Evolutionary conservation across 2,888 invertebrate genomes (phyloP).

Genomic region (Hemaris fuciformis): DNA sequence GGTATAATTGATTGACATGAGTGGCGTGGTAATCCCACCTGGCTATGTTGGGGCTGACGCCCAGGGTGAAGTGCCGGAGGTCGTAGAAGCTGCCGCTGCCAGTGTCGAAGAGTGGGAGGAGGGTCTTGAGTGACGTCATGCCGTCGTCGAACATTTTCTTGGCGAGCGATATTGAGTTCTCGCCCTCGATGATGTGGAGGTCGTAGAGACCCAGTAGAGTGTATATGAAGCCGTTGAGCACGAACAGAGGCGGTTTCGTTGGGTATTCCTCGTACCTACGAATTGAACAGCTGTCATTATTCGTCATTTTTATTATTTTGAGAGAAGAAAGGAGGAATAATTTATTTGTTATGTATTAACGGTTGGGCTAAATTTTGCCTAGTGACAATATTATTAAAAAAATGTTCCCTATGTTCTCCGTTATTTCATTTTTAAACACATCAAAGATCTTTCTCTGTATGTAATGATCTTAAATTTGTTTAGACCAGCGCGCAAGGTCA

Average conservation of each 20-base stretch:
- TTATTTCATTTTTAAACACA: no score
- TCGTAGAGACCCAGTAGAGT: constrained; percentile 97
- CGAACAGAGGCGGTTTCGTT: constrained; percentile 95
- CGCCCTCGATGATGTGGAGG: constrained; percentile 90
- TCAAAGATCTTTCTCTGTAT: no score
- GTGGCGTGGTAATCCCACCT: constrained; percentile 99
- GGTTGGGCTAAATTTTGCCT: no score
- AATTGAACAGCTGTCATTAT: no score
- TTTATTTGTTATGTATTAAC: no score
- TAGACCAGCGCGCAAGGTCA: no score
- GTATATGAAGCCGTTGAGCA: constrained; percentile 99
- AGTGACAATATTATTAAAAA: no score
- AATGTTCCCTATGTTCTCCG: no score
- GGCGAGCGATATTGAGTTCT: constrained; percentile 86
- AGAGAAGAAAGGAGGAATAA: no score
- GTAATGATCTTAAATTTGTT: no score
- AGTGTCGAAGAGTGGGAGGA: constrained; percentile 95
- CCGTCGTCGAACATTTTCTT: constrained; percentile 90
- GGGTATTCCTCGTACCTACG: constrained; percentile 98
- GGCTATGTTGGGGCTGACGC: constrained; percentile 95
- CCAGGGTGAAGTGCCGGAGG: constrained; percentile 94
- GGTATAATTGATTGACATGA: constrained; percentile 96
- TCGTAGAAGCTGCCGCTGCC: constrained; percentile 98
- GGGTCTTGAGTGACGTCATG: constrained; percentile 91
- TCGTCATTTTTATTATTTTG: no score